These are phyloP conservation scores for Melieria crassipennis DNA, from an alignment of 2,888 invertebrate genomes.

Conservation along the genomic window DNA sequence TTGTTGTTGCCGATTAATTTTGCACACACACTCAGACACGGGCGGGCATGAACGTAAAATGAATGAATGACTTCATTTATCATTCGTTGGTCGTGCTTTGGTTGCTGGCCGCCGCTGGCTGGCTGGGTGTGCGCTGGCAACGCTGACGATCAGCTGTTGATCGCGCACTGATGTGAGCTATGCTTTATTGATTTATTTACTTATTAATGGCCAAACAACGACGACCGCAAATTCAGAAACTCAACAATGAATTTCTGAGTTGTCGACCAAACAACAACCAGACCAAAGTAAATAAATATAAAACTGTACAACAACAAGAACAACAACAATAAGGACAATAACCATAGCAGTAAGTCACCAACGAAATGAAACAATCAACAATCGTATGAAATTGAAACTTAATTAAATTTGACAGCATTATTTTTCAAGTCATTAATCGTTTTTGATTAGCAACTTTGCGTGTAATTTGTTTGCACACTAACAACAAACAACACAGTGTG, in stretches of 20 bases:
- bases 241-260: no score
- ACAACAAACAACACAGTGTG: no score
- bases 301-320: background rate
- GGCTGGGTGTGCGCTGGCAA: background rate
- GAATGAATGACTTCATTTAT: background rate
- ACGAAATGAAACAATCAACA: background rate
- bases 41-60: no score
- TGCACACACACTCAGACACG: background rate
- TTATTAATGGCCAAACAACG: background rate
- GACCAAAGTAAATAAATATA: background rate
- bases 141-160: background rate
- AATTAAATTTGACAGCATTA: slow-evolving; percentile 56
- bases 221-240: no score
- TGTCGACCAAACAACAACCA: background rate
- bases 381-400: slow-evolving; percentile 46
- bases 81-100: background rate
- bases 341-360: background rate
- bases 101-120: background rate
- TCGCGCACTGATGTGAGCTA: background rate
- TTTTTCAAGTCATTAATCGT: slow-evolving; percentile 44
- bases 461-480: background rate
- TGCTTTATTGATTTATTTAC: background rate
- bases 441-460: slow-evolving; percentile 32
- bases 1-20: slow-evolving; percentile 20
- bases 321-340: background rate